Base-by-base conservation (phyloP, 2,113 vertebrate species). In the Dipodomys spectabilis region DNA sequence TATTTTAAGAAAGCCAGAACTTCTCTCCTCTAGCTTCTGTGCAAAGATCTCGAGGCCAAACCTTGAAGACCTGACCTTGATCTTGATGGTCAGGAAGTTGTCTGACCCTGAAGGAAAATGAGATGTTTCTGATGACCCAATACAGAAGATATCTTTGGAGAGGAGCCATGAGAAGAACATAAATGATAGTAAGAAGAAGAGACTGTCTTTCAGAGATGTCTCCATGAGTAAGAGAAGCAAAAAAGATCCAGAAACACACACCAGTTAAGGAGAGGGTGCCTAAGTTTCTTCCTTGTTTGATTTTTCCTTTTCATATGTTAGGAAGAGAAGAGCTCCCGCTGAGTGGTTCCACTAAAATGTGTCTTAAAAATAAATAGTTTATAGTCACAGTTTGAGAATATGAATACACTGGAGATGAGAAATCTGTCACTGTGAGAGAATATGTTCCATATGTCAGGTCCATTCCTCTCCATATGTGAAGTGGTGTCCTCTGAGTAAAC, bases 291-390 rank as follows among this genome's bases (percentile, higher is more conserved):
- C 28, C 74, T 79, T 81, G 6, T 20, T 39, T 39, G 39, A 39
- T 39, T 35, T 93, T 92, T 75, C 32, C 53, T 82, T 88, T 82
- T 68, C n/a, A 73, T 81, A 27, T 83, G 18, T 86, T 57, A 78
- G 83, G 28, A 32, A 45, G 20, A 71, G 73, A 92, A 16, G 49
- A 45, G 12, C 39, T 87, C 53, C 78, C 18, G 10, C 69, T 49
- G n/a, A 69, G 68, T 27, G 22, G 65, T 83, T 79, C 88, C 28
- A 88, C 20, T 78, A 78, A 73, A 86, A 32, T 82, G 25, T 45
- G 25, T 45, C 64, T 86, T 88, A n/a, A 75, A 95, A 95, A 60
- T 86, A 88, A 95, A 86, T 91, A 22, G 30, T 69, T 72, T 69
- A 22, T 79, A 68, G 73, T 75, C 67, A 64, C 16, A 75, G 88